A percentile compares a stretch with the other conserved stretches of the same genome.
Evolutionary conservation across 2,888 invertebrate species (phyloP).

Genomic region (Cylindroiulus punctatus): DNA sequence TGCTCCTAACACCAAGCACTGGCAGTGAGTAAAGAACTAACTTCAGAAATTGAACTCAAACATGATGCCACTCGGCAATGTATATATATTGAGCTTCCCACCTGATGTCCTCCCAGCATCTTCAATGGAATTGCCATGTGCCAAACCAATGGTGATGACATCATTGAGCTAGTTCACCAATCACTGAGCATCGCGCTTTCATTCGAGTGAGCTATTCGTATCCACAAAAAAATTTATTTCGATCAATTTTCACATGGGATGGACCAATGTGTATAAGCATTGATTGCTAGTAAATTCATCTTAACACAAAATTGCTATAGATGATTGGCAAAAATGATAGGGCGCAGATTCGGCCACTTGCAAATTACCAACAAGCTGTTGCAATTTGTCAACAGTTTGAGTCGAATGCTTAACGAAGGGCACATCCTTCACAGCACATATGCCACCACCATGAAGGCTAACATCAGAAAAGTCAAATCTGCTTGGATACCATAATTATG

Average conservation of each 20-base stretch:
- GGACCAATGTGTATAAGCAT: not conserved
- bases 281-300: constrained; percentile 15
- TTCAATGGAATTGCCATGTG: constrained; percentile 33
- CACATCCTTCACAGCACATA: not conserved
- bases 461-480: not conserved
- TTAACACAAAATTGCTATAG: not conserved
- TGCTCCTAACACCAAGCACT: constrained; percentile 24
- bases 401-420: not conserved
- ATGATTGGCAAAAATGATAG: not conserved
- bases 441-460: not conserved
- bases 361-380: not conserved
- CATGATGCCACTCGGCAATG: not conserved
- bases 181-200: constrained; percentile 14
- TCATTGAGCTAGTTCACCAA: not conserved
- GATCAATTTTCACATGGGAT: not conserved
- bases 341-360: not conserved
- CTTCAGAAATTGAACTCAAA: constrained; percentile 10
- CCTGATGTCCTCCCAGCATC: constrained; percentile 10
- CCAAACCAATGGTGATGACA: constrained; percentile 38
- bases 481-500: not conserved
- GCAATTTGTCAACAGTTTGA: not conserved
- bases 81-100: constrained; percentile 25
- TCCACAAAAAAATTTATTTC: constrained; percentile 30
- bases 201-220: constrained; percentile 15
- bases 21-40: constrained; percentile 42